A percentile compares a stretch with the other conserved stretches of the same genome.
Conservation (phyloP, 2,888 invertebrate species). For the Meiosimyza platycephala region DNA sequence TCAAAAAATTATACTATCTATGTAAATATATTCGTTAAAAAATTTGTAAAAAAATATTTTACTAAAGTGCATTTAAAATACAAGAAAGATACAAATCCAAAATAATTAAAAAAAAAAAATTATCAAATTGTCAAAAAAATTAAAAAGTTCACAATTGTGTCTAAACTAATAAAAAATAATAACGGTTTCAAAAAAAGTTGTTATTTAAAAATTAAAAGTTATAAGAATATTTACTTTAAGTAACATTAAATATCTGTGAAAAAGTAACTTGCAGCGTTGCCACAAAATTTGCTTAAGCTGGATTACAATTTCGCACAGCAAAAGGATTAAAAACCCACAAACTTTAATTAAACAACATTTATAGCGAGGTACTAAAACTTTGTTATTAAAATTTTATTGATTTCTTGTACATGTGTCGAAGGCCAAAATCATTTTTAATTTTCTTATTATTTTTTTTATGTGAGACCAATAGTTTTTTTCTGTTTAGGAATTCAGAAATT, state of each 20-base stretch:
- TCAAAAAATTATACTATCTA: background rate
- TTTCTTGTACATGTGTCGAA: background rate
- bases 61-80: conserved; percentile 10
- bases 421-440: too few relatives aligned
- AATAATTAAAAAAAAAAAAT: background rate
- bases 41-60: background rate
- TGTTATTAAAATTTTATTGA: background rate
- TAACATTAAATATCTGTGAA: background rate
- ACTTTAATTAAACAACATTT: conserved; percentile 4
- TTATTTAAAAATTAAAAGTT: background rate
- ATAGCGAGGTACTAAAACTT: background rate
- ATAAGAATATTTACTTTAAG: background rate
- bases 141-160: background rate
- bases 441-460: background rate
- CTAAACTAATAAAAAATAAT: conserved; percentile 2
- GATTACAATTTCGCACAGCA: background rate
- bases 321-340: conserved; percentile 2
- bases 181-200: conserved; percentile 11
- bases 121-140: background rate
- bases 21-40: background rate
- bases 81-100: background rate
- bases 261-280: background rate
- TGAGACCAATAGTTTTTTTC: background rate
- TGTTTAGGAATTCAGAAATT: too few relatives aligned
- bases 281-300: background rate